Conservation (phyloP, 2,113 vertebrate species). For the Pteruthius melanotis region DNA sequence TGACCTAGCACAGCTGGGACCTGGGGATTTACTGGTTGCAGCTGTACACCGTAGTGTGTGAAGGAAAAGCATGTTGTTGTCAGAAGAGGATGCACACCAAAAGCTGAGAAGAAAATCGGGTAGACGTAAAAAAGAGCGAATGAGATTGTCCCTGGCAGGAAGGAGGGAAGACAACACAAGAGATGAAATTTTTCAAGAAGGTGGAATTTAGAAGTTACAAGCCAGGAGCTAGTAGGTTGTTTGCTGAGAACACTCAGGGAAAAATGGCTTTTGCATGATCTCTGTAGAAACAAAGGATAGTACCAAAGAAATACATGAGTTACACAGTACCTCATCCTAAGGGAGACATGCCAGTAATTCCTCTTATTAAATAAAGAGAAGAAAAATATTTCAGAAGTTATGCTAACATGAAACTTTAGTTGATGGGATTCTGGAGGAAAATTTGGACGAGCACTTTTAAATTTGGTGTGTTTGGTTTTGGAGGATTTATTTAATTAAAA, state of each 20-base stretch:
- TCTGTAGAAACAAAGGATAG: neutral
- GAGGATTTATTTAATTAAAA: neutral
- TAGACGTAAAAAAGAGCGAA: rapidly evolving
- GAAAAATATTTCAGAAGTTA: neutral
- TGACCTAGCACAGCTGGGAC: neutral
- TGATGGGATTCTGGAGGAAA: neutral
- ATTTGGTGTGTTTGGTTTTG: neutral
- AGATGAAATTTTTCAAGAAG: neutral
- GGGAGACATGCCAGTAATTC: neutral
- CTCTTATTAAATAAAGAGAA: neutral
- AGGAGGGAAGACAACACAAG: neutral
- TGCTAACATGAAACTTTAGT: neutral
- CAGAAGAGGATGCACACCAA: neutral
- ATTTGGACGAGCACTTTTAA: neutral
- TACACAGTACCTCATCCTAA: neutral
- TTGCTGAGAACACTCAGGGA: neutral
- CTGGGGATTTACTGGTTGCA: neutral
- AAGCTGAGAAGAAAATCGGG: neutral
- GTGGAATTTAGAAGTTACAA: neutral
- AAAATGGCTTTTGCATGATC: neutral
- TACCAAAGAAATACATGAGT: neutral
- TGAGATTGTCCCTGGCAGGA: neutral
- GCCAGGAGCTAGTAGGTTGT: neutral
- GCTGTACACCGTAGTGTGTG: neutral
- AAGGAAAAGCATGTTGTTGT: neutral